Conservation (phyloP, 2,113 vertebrate genomes). For the Psettodes erumei region DNA sequence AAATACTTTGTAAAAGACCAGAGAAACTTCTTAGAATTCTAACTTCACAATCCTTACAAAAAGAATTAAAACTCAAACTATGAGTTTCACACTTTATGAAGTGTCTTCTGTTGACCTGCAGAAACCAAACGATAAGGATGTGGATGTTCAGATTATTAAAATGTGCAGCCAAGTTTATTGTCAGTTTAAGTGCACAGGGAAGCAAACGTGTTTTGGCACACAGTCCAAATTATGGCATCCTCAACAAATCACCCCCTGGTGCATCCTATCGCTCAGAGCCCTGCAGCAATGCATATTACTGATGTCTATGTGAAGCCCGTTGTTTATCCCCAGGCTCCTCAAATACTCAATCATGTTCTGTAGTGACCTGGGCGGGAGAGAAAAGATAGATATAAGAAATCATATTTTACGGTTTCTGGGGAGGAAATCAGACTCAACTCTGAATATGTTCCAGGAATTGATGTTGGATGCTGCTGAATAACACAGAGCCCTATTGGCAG, state of each 20-base stretch:
- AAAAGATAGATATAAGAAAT: slow-evolving; percentile 49
- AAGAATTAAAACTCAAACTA: background rate
- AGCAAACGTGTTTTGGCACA: slow-evolving; percentile 11
- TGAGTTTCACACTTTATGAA: background rate
- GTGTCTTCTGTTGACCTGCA: background rate
- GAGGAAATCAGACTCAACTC: slow-evolving; percentile 48
- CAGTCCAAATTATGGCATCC: slow-evolving; percentile 22
- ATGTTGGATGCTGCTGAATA: slow-evolving; percentile 45
- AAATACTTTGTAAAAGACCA: no score
- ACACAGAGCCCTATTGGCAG: slow-evolving; percentile 39
- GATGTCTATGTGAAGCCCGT: slow-evolving; percentile 46
- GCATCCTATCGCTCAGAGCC: slow-evolving; percentile 48
- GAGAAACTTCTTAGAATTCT: background rate
- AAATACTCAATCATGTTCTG: slow-evolving; percentile 62
- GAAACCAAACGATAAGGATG: background rate
- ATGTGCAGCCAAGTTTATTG: background rate
- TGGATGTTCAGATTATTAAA: background rate
- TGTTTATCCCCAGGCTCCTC: slow-evolving; percentile 50
- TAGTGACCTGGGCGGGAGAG: slow-evolving; percentile 15
- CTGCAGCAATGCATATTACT: slow-evolving; percentile 33
- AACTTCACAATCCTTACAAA: background rate
- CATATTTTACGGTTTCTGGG: slow-evolving; percentile 52
- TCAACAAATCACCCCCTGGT: slow-evolving; percentile 41
- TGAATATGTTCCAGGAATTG: slow-evolving; percentile 49
- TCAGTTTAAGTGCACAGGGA: slow-evolving; percentile 26